Conservation (phyloP, 2,888 invertebrate genomes). For the Cryptocephalus primarius region DNA sequence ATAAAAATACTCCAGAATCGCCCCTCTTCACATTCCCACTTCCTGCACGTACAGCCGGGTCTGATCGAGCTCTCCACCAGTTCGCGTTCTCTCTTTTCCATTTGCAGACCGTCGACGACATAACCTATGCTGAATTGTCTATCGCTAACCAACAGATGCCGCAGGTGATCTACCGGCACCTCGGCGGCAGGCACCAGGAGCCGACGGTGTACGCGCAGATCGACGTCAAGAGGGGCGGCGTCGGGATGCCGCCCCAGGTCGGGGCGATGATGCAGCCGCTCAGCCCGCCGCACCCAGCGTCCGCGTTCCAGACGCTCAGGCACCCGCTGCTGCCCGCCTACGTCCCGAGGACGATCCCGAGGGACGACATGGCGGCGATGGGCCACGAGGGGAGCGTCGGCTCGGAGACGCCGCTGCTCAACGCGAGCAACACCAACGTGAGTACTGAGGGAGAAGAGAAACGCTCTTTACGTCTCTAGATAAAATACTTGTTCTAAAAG, state of each 20-base stretch:
- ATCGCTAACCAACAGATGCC: conserved; percentile 35
- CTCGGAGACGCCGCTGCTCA: conserved; percentile 34
- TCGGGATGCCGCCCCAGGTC: conserved; percentile 17
- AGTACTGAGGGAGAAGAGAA: conserved; percentile 20
- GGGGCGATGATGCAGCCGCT: conserved; percentile 24
- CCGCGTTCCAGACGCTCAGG: conserved; percentile 32
- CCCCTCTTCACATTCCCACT: too few relatives aligned
- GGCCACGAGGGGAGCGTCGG: conserved; percentile 28
- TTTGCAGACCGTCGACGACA: conserved; percentile 38
- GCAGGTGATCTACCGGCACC: conserved; percentile 35
- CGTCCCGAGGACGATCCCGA: conserved; percentile 28
- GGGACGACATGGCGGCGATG: conserved; percentile 18
- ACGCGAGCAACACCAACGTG: conserved; percentile 30
- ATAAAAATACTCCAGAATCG: too few relatives aligned
- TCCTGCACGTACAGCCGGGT: too few relatives aligned
- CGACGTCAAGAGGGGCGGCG: conserved; percentile 31
- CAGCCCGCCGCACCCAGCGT: conserved; percentile 33
- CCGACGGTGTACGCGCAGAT: conserved; percentile 47
- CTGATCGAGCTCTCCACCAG: too few relatives aligned
- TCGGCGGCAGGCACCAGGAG: conserved; percentile 36
- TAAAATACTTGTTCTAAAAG: too few relatives aligned
- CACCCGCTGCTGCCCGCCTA: conserved; percentile 33
- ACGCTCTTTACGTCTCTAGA: too few relatives aligned
- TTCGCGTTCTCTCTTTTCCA: background rate
- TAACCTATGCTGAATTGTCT: conserved; percentile 46